A percentile compares a stretch with the other conserved stretches of the same genome.
phyloP scores from a whole-genome alignment of 2,888 invertebrate genomes.

The Harmothoe impar region DNA sequence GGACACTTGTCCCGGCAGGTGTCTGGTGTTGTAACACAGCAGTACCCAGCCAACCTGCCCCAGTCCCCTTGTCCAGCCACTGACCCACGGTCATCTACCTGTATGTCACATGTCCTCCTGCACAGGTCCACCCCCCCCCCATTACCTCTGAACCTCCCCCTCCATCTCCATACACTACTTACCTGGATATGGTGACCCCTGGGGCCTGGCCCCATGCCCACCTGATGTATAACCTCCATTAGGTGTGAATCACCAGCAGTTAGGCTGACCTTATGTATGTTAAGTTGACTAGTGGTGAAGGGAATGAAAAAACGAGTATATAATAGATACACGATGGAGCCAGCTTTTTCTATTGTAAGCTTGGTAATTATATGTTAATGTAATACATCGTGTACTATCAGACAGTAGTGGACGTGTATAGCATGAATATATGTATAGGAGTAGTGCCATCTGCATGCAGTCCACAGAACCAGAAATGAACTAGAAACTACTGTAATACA shows the following conservation, averaged over 20 bases:
- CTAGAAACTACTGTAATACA: no score
- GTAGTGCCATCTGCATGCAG: no score
- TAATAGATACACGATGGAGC: background rate
- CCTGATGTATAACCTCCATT: conserved; percentile 18
- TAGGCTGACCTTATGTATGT: background rate
- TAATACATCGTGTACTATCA: no score
- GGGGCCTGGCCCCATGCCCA: background rate
- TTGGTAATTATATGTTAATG: background rate
- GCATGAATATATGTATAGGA: no score
- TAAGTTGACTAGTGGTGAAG: background rate
- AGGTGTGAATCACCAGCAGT: background rate
- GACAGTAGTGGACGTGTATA: no score
- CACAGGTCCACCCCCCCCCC: background rate
- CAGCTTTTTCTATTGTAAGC: background rate
- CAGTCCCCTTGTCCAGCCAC: background rate
- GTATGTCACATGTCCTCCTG: background rate
- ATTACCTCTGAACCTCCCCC: background rate
- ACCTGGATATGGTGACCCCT: background rate
- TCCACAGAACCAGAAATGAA: no score
- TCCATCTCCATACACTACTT: background rate
- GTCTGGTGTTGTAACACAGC: background rate
- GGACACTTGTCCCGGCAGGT: background rate
- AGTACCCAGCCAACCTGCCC: background rate
- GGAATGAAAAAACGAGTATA: background rate
- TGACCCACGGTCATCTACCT: conserved; percentile 1